Percentiles rank a stretch among this genome's conserved stretches.
Conservation (phyloP, 2,888 invertebrate species). For the Endotricha flammealis region DNA sequence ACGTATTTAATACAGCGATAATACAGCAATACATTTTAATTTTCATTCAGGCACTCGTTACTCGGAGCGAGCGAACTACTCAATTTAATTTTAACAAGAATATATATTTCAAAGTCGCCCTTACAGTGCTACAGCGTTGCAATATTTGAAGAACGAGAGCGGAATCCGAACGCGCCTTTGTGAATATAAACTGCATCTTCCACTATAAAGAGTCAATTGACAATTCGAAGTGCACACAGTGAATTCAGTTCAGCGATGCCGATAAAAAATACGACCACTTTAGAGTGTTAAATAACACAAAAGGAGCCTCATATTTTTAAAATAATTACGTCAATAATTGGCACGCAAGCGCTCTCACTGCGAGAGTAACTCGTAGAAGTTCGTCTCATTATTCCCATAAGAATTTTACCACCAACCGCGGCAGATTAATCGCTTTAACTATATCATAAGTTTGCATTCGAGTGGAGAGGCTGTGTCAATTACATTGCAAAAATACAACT, state of each 20-base stretch:
- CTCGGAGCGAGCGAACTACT: constrained; percentile 14
- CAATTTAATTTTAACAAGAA: constrained; percentile 10
- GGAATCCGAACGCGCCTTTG: constrained; percentile 14
- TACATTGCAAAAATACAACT: constrained; percentile 66
- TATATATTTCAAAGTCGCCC: constrained; percentile 10
- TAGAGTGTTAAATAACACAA: constrained; percentile 65
- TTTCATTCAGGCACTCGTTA: constrained; percentile 38
- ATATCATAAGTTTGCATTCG: constrained; percentile 68
- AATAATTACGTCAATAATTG: constrained; percentile 77
- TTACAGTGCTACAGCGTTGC: background rate
- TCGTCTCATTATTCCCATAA: constrained; percentile 64
- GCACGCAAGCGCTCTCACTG: constrained; percentile 49
- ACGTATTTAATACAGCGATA: constrained; percentile 45
- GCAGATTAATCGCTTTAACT: constrained; percentile 74
- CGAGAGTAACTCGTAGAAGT: constrained; percentile 42
- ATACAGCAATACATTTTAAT: constrained; percentile 47
- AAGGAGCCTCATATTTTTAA: constrained; percentile 70
- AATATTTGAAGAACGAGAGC: constrained; percentile 4
- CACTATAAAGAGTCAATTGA: constrained; percentile 59
- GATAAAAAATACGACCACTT: constrained; percentile 65
- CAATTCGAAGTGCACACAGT: constrained; percentile 51
- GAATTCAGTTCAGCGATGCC: constrained; percentile 42
- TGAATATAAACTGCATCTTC: constrained; percentile 21
- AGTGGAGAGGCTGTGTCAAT: constrained; percentile 61
- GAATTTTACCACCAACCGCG: constrained; percentile 74